Conservation (phyloP, 2,888 invertebrate species). For the Muscina levida region DNA sequence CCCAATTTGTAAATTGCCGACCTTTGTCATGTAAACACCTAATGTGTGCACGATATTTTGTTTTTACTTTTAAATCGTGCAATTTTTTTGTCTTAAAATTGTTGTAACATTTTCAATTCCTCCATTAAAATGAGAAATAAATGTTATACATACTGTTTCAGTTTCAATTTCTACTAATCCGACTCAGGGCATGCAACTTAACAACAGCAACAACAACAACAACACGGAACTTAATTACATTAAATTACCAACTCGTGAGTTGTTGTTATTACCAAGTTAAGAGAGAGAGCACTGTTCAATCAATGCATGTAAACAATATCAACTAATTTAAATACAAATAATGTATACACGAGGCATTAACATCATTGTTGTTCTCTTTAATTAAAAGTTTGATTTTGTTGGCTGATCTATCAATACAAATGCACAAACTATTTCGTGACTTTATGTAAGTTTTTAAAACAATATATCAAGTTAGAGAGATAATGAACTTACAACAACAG, state of each 20-base stretch:
- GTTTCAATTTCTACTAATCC: no score
- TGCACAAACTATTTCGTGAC: not conserved
- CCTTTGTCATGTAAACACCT: no score
- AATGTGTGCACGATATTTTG: no score
- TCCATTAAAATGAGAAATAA: no score
- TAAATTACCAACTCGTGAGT: conserved; percentile 58
- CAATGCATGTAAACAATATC: not conserved
- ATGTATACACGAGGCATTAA: not conserved
- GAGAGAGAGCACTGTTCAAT: not conserved
- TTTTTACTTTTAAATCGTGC: no score
- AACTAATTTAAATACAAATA: conserved; percentile 27
- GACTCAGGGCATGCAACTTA: no score
- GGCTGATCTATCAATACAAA: conserved; percentile 18
- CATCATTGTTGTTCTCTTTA: not conserved
- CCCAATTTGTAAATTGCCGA: no score
- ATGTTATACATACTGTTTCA: no score
- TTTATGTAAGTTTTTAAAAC: not conserved
- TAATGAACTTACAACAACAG: no score
- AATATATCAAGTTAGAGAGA: no score
- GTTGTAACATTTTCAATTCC: no score
- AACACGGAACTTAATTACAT: conserved; percentile 42
- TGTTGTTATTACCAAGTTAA: conserved; percentile 39
- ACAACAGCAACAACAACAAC: not conserved
- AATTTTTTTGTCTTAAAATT: no score
- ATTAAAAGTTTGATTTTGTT: conserved; percentile 33